Conservation (phyloP, 2,888 invertebrate species). For the Caenorhabditis imperialis region DNA sequence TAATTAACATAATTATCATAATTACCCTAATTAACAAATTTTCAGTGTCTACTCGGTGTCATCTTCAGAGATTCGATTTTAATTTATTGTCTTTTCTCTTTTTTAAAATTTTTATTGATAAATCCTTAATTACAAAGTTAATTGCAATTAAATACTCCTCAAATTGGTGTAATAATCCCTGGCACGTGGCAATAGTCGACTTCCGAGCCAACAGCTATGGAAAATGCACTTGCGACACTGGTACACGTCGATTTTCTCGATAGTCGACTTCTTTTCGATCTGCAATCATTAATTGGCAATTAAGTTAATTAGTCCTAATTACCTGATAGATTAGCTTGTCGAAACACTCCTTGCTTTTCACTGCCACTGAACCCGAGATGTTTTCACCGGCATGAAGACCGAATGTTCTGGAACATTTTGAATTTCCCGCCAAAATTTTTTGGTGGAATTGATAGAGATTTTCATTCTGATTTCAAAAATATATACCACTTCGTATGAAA, state of each 20-base stretch:
- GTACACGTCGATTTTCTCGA: conserved; percentile 76
- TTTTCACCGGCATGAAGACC: conserved; percentile 77
- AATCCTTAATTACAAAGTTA: background rate
- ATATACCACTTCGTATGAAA: no score
- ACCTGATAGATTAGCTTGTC: conserved; percentile 76
- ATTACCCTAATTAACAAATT: background rate
- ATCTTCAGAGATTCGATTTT: conserved; percentile 15
- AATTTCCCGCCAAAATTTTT: no score
- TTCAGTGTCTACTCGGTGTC: conserved; percentile 41
- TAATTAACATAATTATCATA: background rate
- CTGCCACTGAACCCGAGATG: conserved; percentile 75
- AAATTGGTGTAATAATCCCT: conserved; percentile 76
- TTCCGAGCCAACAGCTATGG: conserved; percentile 77
- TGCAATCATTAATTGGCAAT: conserved; percentile 14
- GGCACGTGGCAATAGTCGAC: conserved; percentile 69
- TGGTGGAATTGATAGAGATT: no score
- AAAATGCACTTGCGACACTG: conserved; percentile 77
- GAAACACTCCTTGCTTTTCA: conserved; percentile 77
- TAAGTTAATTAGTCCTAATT: conserved; percentile 22
- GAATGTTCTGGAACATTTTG: conserved; percentile 75
- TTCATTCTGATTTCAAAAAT: no score
- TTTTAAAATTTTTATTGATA: background rate
- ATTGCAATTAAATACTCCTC: conserved; percentile 57
- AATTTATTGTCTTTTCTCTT: background rate
- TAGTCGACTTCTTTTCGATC: conserved; percentile 72